Base-by-base conservation (phyloP, 2,797 vertebrate species). In the Enteromius treurensis region DNA sequence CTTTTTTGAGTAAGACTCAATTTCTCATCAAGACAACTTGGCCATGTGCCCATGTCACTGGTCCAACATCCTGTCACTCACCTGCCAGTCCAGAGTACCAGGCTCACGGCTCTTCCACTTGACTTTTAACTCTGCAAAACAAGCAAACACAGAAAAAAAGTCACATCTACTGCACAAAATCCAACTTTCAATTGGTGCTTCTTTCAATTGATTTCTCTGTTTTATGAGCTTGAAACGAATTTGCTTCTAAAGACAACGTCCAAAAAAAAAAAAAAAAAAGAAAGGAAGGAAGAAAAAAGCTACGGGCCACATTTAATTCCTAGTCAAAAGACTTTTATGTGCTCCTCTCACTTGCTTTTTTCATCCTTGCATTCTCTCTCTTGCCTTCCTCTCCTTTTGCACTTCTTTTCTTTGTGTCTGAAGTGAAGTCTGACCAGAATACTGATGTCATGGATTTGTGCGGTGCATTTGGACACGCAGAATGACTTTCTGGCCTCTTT, bases 371-470 rank as follows among this genome's bases (percentile, higher is more conserved):
- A 47, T 70, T 79, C 68, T 80, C 29, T 75, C 32, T 64, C n/a
- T 13, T 23, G 14, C 64, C 45, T 64, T 47, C 5, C 74, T 45
- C 74, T 49, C 29, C 23, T 32, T 62, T 77, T 58, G 9, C 75
- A 45, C 82, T 77, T 71, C 42, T 55, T 85, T 68, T 74, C 68
- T 80, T 60, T 84, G 82, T 75, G 89, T 90, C 86, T 82, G 62
- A 83, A 81, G 70, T 42, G 51, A 80, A 65, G 71, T 69, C 82
- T n/a, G 79, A 86, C 86, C 78, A 79, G 88, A 69, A 87, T 88
- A 90, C 58, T 90, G 90, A 91, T 93, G 87, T 85, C 87, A 84
- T 86, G 82, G 87, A 89, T 90, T 88, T 86, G 86, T 83, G 83
- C 80, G 80, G 78, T 78, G 81, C 88, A 86, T 86, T 90, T 85